Conservation (phyloP, 2,113 vertebrate genomes). For the Rhegmatorhina hoffmannsi region DNA sequence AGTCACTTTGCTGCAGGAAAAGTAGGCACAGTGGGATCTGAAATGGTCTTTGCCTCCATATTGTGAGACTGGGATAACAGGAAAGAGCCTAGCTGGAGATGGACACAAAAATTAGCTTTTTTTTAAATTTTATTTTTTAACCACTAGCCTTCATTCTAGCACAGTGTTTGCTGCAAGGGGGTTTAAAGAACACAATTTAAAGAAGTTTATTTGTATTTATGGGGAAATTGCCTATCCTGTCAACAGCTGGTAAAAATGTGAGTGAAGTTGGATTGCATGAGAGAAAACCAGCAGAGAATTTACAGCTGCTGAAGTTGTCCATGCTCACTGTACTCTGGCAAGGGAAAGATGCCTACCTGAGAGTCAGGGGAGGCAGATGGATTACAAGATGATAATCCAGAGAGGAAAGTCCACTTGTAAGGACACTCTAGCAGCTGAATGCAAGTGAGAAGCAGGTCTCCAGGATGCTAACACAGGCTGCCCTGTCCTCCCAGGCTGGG, state of each 20-base stretch:
- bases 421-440: background rate
- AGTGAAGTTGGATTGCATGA: background rate
- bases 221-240: background rate
- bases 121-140: no score
- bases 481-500: background rate
- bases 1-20: background rate
- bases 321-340: background rate
- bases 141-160: background rate
- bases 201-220: background rate
- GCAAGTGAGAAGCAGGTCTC: background rate
- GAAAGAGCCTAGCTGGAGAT: background rate
- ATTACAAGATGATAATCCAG: background rate
- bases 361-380: background rate
- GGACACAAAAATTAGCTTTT: background rate
- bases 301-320: background rate
- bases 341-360: background rate
- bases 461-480: background rate
- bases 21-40: fast-evolving
- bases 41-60: background rate
- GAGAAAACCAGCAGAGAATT: background rate
- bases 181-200: background rate
- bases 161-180: background rate
- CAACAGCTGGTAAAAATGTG: background rate
- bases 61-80: background rate
- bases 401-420: background rate